Evolutionary conservation across 2,797 vertebrate genomes (phyloP).

Genomic region (Rhabdomys pumilio): DNA sequence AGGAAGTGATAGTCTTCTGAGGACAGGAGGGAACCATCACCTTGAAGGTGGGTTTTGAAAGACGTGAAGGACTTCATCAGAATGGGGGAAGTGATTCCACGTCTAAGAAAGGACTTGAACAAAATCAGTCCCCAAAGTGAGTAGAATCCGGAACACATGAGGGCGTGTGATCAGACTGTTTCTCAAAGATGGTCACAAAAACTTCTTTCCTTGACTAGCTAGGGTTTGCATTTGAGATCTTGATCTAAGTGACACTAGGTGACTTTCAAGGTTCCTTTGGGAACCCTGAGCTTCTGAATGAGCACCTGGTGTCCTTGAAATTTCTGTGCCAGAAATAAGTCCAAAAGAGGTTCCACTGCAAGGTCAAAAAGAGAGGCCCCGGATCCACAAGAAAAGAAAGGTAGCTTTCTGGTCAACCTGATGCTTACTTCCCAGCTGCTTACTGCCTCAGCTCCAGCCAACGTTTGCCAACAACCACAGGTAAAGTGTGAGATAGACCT

Average conservation of each 20-base stretch:
- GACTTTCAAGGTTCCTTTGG: background rate
- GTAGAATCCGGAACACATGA: background rate
- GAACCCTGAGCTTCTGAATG: background rate
- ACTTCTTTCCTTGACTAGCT: background rate
- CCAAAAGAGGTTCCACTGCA: background rate
- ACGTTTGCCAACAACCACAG: too few relatives aligned
- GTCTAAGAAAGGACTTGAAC: conserved; percentile 33
- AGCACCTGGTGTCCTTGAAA: background rate
- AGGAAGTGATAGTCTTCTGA: background rate
- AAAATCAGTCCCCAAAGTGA: conserved; percentile 8
- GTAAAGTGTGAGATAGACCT: background rate
- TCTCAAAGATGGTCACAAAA: background rate
- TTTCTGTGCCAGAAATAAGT: background rate
- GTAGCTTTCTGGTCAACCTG: background rate
- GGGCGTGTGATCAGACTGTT: background rate
- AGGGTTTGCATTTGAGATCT: background rate
- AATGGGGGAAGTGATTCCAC: background rate
- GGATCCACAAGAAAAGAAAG: background rate
- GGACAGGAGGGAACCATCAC: background rate
- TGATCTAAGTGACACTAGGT: background rate
- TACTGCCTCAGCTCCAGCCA: background rate
- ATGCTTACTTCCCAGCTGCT: background rate
- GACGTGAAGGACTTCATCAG: background rate
- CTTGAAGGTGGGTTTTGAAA: background rate
- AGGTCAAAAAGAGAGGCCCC: background rate